Evolutionary conservation across 2,113 vertebrate species (phyloP).

Genomic region (Ellobius talpinus): DNA sequence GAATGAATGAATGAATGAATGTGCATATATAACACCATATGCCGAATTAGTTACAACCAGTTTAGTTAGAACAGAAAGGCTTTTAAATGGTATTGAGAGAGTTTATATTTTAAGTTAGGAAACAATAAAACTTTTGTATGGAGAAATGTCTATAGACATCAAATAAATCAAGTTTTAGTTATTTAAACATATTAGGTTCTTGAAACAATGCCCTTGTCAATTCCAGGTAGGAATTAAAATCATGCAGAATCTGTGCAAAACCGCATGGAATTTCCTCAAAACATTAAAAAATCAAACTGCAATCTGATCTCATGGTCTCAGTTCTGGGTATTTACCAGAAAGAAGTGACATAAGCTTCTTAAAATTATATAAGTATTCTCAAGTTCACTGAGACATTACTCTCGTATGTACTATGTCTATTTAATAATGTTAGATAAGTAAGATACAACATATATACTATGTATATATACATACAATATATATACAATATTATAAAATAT

Average conservation of each 20-base stretch:
- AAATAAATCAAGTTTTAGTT: neutral
- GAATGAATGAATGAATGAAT: neutral
- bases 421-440: neutral
- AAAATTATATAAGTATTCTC: neutral
- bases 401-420: neutral
- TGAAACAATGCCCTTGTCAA: rapidly evolving
- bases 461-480: neutral
- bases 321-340: neutral
- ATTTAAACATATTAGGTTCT: neutral
- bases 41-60: neutral
- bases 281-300: neutral
- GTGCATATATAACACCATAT: neutral
- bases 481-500: no score
- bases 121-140: neutral
- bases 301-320: neutral
- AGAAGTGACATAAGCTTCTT: neutral
- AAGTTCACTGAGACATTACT: neutral
- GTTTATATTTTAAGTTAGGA: neutral
- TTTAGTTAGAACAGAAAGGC: neutral
- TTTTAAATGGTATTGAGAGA: neutral
- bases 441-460: neutral
- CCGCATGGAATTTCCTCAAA: neutral
- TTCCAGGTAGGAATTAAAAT: neutral
- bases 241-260: neutral
- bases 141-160: neutral